Percentiles rank a stretch among this genome's conserved stretches.
These are phyloP conservation scores for Artibeus lituratus DNA, from an alignment of 2,797 vertebrate species.

Conservation along the genomic window DNA sequence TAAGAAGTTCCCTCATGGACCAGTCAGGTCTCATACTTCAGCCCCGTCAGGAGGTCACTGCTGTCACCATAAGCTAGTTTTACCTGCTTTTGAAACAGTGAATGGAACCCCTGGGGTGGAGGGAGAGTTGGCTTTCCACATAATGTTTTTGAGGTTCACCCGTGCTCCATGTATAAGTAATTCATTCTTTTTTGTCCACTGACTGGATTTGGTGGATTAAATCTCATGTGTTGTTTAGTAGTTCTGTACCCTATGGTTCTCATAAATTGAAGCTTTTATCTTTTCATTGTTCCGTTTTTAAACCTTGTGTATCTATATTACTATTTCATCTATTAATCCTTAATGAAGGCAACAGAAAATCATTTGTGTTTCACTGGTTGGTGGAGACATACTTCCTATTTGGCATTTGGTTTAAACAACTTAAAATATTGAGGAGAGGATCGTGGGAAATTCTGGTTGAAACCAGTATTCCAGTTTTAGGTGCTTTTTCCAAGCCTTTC, in stretches of 20 bases:
- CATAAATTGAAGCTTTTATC: background rate
- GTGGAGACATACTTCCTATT: background rate
- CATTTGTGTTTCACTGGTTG: background rate
- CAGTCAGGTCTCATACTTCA: background rate
- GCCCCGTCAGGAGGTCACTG: background rate
- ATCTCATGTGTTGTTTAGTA: background rate
- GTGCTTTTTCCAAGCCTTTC: background rate
- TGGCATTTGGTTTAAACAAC: background rate
- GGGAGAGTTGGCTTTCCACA: background rate
- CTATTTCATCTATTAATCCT: background rate
- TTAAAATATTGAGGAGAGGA: background rate
- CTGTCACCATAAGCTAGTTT: background rate
- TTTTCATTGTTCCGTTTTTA: background rate
- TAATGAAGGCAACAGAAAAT: background rate
- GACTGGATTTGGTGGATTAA: background rate
- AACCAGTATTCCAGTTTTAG: background rate
- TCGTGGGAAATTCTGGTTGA: background rate
- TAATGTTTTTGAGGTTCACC: background rate
- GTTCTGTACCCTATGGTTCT: background rate
- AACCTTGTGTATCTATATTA: background rate
- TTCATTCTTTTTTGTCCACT: background rate
- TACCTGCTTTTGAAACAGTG: background rate
- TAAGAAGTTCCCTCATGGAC: background rate
- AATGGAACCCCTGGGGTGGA: background rate
- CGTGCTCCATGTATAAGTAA: background rate